Percentiles rank a stretch among this genome's conserved stretches.
Evolutionary conservation across 2,113 vertebrate genomes (phyloP).

Genomic region (Aleadryas rufinucha): DNA sequence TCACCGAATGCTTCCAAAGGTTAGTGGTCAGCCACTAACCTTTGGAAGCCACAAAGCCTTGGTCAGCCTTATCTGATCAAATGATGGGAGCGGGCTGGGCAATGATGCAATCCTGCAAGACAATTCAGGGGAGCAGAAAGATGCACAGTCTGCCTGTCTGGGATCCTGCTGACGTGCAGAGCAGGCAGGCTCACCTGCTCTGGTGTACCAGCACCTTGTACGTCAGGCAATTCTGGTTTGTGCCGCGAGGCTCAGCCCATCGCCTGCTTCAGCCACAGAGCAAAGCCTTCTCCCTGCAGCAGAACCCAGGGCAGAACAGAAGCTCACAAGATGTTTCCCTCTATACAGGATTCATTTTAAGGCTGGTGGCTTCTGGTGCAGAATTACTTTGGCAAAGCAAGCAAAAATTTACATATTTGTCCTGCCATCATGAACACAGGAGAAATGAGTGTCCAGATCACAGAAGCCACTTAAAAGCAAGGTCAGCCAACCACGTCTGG

Average conservation of each 20-base stretch:
- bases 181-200: not conserved
- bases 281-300: not conserved
- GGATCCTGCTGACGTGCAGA: not conserved
- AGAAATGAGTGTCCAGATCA: not conserved
- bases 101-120: not conserved
- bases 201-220: not conserved
- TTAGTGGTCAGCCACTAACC: too few species aligned
- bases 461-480: not conserved
- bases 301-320: not conserved
- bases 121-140: not conserved
- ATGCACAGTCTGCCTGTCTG: not conserved
- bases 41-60: too few species aligned
- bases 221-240: not conserved
- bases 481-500: not conserved
- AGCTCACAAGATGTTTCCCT: not conserved
- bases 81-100: not conserved
- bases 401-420: not conserved
- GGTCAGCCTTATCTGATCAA: not conserved
- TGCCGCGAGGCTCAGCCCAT: fast-evolving
- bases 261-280: not conserved
- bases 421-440: not conserved
- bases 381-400: not conserved
- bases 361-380: not conserved
- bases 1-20: not conserved
- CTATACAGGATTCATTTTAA: not conserved